A percentile compares a stretch with the other conserved stretches of the same genome.
Evolutionary conservation across 2,113 vertebrate species (phyloP).

Genomic region (Oxyura jamaicensis): DNA sequence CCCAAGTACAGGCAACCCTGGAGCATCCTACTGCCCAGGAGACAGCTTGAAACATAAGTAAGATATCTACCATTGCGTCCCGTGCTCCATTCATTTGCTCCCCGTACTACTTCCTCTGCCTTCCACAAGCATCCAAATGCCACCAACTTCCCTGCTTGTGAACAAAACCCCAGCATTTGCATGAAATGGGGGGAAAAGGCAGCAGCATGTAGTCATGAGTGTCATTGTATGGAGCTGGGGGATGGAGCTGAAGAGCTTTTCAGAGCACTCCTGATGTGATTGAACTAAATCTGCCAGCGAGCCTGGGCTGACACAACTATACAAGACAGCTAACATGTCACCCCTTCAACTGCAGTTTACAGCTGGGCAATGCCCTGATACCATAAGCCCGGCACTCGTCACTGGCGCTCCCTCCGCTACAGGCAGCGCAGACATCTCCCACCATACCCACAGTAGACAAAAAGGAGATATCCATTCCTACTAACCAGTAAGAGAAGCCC

Average conservation of each 20-base stretch:
- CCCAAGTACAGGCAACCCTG: not conserved
- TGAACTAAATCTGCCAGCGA: conserved; percentile 47
- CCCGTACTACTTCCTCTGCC: not conserved
- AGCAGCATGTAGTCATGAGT: not conserved
- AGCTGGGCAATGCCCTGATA: not conserved
- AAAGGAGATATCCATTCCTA: not conserved
- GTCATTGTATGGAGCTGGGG: not conserved
- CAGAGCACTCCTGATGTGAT: conserved; percentile 1
- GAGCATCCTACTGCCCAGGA: not conserved
- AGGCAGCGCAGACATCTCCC: not conserved
- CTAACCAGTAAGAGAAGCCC: not conserved
- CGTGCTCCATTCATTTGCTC: not conserved
- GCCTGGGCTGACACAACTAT: not conserved
- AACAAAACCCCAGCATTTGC: not conserved
- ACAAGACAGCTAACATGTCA: conserved; percentile 45
- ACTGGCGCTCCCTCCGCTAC: not conserved
- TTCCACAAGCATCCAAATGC: not conserved
- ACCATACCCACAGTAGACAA: not conserved
- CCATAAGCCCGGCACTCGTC: not conserved
- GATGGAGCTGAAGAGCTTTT: conserved; percentile 23
- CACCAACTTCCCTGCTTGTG: accelerated
- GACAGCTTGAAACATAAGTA: not conserved
- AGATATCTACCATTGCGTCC: not conserved
- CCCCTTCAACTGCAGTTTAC: not conserved
- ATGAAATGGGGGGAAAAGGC: not conserved